Evolutionary conservation across 2,888 invertebrate species (phyloP).

Genomic region (Vannuccia rotundouncinata): DNA sequence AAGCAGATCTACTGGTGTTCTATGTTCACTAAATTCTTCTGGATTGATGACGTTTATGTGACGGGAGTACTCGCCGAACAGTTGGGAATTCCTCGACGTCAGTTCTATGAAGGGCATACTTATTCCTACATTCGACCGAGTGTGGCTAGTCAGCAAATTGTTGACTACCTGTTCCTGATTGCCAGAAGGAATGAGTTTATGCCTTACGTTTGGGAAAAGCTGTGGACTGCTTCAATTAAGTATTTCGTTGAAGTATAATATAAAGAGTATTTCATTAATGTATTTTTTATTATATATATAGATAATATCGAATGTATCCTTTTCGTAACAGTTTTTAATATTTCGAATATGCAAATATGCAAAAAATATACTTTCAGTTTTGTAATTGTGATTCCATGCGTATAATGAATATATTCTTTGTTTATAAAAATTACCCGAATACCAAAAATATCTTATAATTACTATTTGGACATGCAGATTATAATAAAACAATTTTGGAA

Average conservation of each 20-base stretch:
- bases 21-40: constrained; percentile 37
- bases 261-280: no score
- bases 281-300: no score
- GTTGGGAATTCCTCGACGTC: constrained; percentile 22
- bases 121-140: constrained; percentile 37
- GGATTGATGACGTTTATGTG: constrained; percentile 39
- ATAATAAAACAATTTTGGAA: no score
- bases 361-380: no score
- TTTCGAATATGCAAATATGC: no score
- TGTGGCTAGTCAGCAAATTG: constrained; percentile 29
- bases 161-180: constrained; percentile 34
- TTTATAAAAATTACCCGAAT: no score
- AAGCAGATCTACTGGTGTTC: constrained; percentile 33
- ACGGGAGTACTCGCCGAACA: constrained; percentile 32
- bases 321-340: no score
- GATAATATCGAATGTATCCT: no score
- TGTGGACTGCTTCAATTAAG: constrained; percentile 2
- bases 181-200: constrained; percentile 32
- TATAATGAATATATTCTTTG: no score
- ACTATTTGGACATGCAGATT: no score
- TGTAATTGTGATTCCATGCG: no score
- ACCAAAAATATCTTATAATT: no score
- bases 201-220: constrained; percentile 27
- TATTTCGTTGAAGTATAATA: background rate
- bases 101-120: constrained; percentile 35